Percentiles rank a stretch among this genome's conserved stretches.
These are phyloP conservation scores for Musca domestica DNA, from an alignment of 1,140 invertebrate genomes.

Conservation along the genomic window DNA sequence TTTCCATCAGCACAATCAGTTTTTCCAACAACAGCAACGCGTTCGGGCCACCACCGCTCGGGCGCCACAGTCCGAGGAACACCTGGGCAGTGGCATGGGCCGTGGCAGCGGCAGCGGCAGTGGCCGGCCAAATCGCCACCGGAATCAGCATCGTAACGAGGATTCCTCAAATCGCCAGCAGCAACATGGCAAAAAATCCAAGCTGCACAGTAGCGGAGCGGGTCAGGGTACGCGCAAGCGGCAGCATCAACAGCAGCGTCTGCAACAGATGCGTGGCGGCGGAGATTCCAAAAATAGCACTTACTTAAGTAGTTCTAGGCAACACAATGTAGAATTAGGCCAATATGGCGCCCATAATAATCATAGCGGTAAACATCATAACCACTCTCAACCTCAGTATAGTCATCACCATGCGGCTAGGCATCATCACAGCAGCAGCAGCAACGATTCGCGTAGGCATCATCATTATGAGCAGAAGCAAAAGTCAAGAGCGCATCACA, in stretches of 20 bases:
- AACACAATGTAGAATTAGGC: conserved; percentile 35
- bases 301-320: conserved; percentile 27
- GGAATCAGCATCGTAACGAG: conserved; percentile 29
- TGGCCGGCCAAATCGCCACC: conserved; percentile 5
- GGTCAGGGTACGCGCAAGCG: conserved; percentile 18
- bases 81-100: not conserved
- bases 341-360: conserved; percentile 32
- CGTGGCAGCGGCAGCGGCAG: not conserved
- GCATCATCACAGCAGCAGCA: conserved; percentile 51
- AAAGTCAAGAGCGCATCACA: conserved; percentile 35
- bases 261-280: conserved; percentile 39
- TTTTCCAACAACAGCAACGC: conserved; percentile 1
- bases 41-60: conserved; percentile 9
- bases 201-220: too few species aligned
- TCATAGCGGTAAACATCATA: conserved; percentile 28
- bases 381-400: conserved; percentile 29
- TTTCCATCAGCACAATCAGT: conserved; percentile 46
- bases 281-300: conserved; percentile 31
- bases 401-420: conserved; percentile 39
- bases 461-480: conserved; percentile 42
- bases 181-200: conserved; percentile 6
- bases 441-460: conserved; percentile 40
- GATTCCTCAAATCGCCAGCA: conserved; percentile 30
- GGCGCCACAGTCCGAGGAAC: not conserved
- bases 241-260: conserved; percentile 22